Evolutionary conservation across 2,888 invertebrate species (phyloP).

Genomic region (Timandra comae): DNA sequence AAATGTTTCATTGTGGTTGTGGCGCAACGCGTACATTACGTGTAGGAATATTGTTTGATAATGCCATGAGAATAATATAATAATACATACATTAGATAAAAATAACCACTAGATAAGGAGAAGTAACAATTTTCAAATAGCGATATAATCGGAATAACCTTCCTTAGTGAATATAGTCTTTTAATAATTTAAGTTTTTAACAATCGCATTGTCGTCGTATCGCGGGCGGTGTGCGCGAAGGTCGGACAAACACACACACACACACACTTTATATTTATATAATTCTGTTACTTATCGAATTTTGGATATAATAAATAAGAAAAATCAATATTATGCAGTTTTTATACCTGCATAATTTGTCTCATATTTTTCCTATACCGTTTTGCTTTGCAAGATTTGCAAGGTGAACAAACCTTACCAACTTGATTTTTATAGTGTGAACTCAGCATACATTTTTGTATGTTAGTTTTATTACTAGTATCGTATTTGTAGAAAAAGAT

Average conservation of each 20-base stretch:
- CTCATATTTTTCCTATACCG: too few relatives aligned
- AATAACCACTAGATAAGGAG: conserved; percentile 27
- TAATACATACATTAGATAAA: conserved; percentile 28
- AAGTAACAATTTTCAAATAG: conserved; percentile 38
- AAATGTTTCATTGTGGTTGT: conserved; percentile 11
- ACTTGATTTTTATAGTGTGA: too few relatives aligned
- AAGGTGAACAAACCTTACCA: too few relatives aligned
- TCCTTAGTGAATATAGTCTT: conserved; percentile 32
- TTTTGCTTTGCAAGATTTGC: too few relatives aligned
- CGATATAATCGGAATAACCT: conserved; percentile 46
- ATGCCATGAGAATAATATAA: conserved; percentile 30
- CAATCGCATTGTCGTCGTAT: conserved; percentile 50
- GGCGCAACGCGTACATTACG: conserved; percentile 24
- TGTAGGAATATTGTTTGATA: conserved; percentile 25
- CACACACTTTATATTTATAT: too few relatives aligned
- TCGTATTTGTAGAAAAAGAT: too few relatives aligned
- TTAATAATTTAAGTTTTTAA: conserved; percentile 48
- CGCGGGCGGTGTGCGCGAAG: conserved; percentile 25
- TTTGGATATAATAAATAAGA: too few relatives aligned
- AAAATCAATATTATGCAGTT: too few relatives aligned
- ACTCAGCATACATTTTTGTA: too few relatives aligned
- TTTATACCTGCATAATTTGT: too few relatives aligned
- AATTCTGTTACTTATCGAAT: too few relatives aligned
- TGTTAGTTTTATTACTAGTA: too few relatives aligned
- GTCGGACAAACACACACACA: conserved; percentile 9